Conservation (phyloP, 1,140 invertebrate genomes). For the Archivesica marissinica region DNA sequence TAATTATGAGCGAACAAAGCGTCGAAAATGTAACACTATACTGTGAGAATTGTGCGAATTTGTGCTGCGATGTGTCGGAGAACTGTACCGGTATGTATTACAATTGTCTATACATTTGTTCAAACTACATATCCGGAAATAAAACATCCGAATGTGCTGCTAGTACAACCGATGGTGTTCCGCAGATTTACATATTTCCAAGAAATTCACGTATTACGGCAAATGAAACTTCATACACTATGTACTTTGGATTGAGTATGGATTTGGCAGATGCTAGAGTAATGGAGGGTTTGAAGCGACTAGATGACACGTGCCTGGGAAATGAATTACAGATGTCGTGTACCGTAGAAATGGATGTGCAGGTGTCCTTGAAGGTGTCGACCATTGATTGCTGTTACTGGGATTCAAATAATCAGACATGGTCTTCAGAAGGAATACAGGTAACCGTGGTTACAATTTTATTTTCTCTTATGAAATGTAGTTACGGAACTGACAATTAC, state of each 20-base stretch:
- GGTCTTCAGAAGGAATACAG: neutral
- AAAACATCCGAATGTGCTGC: neutral
- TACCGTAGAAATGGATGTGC: neutral
- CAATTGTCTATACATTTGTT: neutral
- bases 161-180: too few relatives aligned
- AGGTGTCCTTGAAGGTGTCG: neutral
- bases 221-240: neutral
- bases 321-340: neutral
- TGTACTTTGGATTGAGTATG: slow-evolving; percentile 3
- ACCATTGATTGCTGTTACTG: neutral
- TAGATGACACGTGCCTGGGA: neutral
- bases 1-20: too few relatives aligned
- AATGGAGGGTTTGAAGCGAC: neutral
- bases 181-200: neutral
- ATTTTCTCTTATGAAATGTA: neutral
- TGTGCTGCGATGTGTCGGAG: neutral
- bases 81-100: neutral
- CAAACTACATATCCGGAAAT: neutral
- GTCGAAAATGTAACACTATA: neutral
- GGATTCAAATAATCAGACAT: neutral
- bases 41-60: neutral
- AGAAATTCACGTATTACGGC: neutral
- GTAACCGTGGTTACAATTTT: neutral
- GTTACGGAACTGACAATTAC: too few relatives aligned
- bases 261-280: neutral